Evolutionary conservation across 1,140 invertebrate genomes (phyloP), one percentile per base, ranked within the genome.

Genomic region (Listronotus oregonensis): DNA sequence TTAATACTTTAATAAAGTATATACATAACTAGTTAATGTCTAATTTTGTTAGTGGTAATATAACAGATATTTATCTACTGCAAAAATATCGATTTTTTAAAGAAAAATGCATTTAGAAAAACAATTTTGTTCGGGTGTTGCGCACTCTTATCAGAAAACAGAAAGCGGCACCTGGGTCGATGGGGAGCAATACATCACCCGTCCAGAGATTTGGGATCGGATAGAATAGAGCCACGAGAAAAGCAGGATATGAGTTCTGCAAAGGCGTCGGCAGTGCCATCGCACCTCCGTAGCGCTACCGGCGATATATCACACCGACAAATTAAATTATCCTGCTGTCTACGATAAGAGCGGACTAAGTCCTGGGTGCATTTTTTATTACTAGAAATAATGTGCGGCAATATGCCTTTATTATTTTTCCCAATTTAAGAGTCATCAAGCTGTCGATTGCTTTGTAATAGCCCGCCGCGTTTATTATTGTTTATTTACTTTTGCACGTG

Each of bases 271-370:
- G 64, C 59, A 52, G 42, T 56, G 64, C 44, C 44, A 52, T 44
- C 62, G 55, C 56, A 43, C 58, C 39, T 57, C 54, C 51, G 52
- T 66, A 57, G 55, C 65, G 39, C 57, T 52, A 64, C 50, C 64
- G 70, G 63, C 72, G 62, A 82, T 83, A 83, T 82, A 83, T 83
- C 82, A 82, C 79, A 63, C 72, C 75, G 81, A 83, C 82, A 83
- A 83, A 83, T 83, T 83, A 82, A 82, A 83, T 83, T 83, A 83
- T 82, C 82, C 80, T 82, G 79, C 80, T 81, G 80, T 82, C 80
- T 80, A 76, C 77, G 81, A 83, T 83, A 82, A 83, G 80, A 78
- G 79, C 69, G 71, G 67, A 65, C 63, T 66, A 63, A 61, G 47
- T 49, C 52, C 54, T 58, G 54, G 34, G 43, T 57, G 43, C 62